Evolutionary conservation across 2,113 vertebrate species (phyloP), one percentile per base, ranked within the genome.

Genomic region (Halcyon malimbica): DNA sequence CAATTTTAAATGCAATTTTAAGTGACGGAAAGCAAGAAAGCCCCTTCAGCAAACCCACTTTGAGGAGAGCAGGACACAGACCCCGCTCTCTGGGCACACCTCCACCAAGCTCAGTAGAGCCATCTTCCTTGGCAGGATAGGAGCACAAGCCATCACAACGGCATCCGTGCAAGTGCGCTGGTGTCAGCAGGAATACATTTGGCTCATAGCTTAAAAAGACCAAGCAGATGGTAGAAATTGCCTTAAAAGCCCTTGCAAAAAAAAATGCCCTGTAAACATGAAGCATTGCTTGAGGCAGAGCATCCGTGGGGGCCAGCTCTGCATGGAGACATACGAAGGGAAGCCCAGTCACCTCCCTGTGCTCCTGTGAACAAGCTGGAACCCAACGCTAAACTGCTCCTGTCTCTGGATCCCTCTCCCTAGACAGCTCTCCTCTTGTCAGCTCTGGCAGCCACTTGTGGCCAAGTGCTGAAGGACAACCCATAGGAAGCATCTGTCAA

Each of bases 121-220:
- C 0, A 0, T 21, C 39, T 59, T 39, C 70, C 54, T 28, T 2
- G 14, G 83, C 67, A 79, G 35, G 46, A 68, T 25, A 51, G 70
- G 9, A 76, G 44, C 71, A 35, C 1, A 3, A 57, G 26, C 35
- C 70, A 73, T 13, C 48, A 11, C 54, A 21, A 23, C 0, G 1
- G 41, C 56, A 70, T 25, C 67, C n/a, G 28, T 3, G 10, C 31
- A 76, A 62, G 41, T 2, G 4, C 0, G 0, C 21, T 79, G 26
- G 4, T 33, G 28, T 73, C 62, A 48, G 53, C 2, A 5, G 50
- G 75, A 82, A 83, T 9, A 7, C 8, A 2, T 48, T 79, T 57
- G 57, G 44, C 31, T 39, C 1, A 0, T 5, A 54, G 44, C n/a
- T 70, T 89, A 79, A 42, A 64, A 79, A 68, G 48, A 39, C 29